These are phyloP conservation scores for Lasioglossum leucozonium DNA, from an alignment of 2,888 invertebrate species.

Conservation along the genomic window DNA sequence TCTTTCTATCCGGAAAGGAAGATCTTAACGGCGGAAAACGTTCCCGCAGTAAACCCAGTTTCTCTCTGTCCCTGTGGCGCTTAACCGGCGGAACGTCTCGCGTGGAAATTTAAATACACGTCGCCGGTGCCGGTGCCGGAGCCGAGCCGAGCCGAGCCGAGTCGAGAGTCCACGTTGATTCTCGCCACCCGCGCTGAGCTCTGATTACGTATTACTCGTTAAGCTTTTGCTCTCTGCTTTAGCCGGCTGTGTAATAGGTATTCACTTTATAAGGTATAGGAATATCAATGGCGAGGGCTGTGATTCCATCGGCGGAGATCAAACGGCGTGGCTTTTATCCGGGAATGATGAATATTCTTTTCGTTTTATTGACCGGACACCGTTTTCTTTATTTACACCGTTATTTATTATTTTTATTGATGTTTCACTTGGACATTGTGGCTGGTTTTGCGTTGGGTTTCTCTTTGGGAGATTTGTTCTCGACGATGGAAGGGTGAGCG, in stretches of 20 bases:
- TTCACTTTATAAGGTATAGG: neutral
- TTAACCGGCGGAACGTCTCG: neutral
- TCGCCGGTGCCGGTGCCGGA: neutral
- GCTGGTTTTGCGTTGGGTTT: too few relatives aligned
- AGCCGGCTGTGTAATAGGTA: neutral
- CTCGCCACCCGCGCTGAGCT: neutral
- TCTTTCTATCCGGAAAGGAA: neutral
- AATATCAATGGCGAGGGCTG: neutral
- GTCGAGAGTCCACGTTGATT: neutral
- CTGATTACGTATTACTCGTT: neutral
- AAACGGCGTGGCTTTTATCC: neutral
- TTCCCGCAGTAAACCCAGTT: neutral
- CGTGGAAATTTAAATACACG: neutral
- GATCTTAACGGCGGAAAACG: slow-evolving; percentile 2
- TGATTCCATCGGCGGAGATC: neutral
- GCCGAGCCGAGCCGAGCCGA: neutral
- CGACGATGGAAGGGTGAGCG: neutral
- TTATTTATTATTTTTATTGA: neutral
- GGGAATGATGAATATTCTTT: neutral
- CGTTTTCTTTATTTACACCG: neutral
- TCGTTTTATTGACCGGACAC: neutral
- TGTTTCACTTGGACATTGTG: neutral
- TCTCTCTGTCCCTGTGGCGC: neutral
- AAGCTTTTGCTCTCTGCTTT: neutral
- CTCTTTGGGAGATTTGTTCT: neutral